These are phyloP conservation scores for Circaetus cinerascens DNA, from an alignment of 2,113 vertebrate species.

Conservation along the genomic window DNA sequence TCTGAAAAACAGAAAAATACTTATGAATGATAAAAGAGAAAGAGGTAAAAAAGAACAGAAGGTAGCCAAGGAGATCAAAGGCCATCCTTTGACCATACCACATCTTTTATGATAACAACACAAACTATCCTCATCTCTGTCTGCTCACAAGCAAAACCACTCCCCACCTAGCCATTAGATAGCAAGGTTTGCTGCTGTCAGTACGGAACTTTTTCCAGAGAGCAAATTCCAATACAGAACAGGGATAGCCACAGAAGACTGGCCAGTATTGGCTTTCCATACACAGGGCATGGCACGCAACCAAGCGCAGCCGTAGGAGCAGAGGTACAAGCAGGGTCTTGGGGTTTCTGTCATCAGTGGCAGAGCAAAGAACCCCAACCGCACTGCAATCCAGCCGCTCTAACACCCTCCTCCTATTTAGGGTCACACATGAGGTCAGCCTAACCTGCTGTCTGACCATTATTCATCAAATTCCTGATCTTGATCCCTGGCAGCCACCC, in stretches of 20 bases:
- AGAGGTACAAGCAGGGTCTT: too few relatives aligned
- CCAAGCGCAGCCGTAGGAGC: neutral
- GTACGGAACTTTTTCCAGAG: neutral
- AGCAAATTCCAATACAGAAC: neutral
- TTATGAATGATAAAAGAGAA: neutral
- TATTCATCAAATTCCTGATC: neutral
- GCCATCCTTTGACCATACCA: neutral
- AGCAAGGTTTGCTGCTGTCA: neutral
- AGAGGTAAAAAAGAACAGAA: neutral
- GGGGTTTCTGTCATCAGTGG: neutral
- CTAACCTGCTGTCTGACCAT: neutral
- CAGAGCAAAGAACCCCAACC: neutral
- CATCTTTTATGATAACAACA: neutral
- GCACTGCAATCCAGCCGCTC: rapidly evolving
- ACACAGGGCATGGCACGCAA: neutral
- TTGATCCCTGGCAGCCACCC: neutral
- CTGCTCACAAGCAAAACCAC: neutral
- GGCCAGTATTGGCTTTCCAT: neutral
- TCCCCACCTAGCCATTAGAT: neutral
- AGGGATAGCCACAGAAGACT: neutral
- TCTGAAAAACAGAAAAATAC: neutral
- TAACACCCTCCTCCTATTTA: neutral
- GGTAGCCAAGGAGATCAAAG: neutral
- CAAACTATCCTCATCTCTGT: neutral
- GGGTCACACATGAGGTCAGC: neutral